Evolutionary conservation across 2,113 vertebrate genomes (phyloP), one percentile per base, ranked within the genome.

Genomic region (Microtus montanus): DNA sequence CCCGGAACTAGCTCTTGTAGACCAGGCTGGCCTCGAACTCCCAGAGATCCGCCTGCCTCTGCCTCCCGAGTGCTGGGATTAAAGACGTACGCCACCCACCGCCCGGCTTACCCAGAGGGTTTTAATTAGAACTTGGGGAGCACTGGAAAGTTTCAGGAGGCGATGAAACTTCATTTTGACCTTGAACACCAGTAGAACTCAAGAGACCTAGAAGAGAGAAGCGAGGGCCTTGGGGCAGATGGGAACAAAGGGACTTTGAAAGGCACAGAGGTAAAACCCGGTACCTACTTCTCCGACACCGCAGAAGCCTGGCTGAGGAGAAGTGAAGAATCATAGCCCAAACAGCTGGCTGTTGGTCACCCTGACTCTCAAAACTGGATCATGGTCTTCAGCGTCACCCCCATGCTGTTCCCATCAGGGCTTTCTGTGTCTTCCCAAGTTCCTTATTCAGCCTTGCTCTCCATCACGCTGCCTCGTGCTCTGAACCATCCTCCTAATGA

Each of bases 401-500:
- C 44, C 33, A 17, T 24, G 8, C 68, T 15, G 54, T 90, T 68
- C 5, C 6, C 66, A 47, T 12, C 71, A 28, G 75, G 73, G 75
- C 66, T 58, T 91, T 90, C 95, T 92, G 95, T 95, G 22, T 90
- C 92, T 97, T 84, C 95, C 94, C 96, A 94, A 91, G 3, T 52
- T 95, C 91, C 85, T 82, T 88, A 49, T 89, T 89, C 87, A 89
- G 84, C 52, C 84, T 93, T 54, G 85, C 80, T 86, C 94, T 92
- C 97, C 92, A 64, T 92, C 94, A 87, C 68, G 92, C 96, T 94
- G 96, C 49, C 91, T 35, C 9, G 9, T 28, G 88, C 82, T 91
- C 93, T 26, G 63, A 95, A 94, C 94, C 95, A 90, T 90, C 96
- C 93, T 97, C 77, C 97, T 97, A 94, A 97, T 97, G 95, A 96